A percentile compares a stretch with the other conserved stretches of the same genome.
Evolutionary conservation across 2,113 vertebrate genomes (phyloP).

Genomic region (Ranitomeya imitator): DNA sequence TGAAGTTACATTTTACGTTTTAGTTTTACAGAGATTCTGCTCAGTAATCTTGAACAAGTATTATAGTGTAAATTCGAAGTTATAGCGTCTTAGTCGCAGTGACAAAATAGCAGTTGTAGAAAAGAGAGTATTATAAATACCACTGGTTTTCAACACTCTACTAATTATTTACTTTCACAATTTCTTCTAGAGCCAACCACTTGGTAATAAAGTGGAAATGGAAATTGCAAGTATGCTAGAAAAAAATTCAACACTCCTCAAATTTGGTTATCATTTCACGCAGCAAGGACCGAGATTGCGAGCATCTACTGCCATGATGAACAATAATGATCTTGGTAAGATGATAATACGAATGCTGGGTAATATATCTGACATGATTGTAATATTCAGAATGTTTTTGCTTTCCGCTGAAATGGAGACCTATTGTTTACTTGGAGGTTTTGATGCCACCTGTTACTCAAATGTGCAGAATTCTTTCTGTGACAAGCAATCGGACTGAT

Average conservation of each 20-base stretch:
- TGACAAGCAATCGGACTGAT: no score
- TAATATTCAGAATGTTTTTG: background rate
- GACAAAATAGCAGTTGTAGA: no score
- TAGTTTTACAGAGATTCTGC: no score
- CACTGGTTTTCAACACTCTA: background rate
- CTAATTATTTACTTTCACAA: background rate
- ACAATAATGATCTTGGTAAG: constrained; percentile 96
- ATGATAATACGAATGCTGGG: background rate
- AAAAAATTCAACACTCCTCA: constrained; percentile 89
- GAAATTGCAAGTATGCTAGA: constrained; percentile 96
- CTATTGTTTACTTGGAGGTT: background rate
- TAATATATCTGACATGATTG: background rate
- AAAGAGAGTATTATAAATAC: no score
- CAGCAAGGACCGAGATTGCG: constrained; percentile 95
- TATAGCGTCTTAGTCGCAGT: no score
- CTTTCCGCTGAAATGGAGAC: background rate
- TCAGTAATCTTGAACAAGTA: no score
- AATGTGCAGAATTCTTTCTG: no score
- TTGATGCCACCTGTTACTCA: no score
- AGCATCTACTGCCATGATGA: constrained; percentile 97
- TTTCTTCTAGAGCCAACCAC: constrained; percentile 84
- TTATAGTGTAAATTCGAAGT: no score
- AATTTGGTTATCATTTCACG: constrained; percentile 97
- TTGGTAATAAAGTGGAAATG: constrained; percentile 99
- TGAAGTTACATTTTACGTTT: no score